These are phyloP conservation scores for Aspiorhynchus laticeps DNA, from an alignment of 2,113 vertebrate species.

Conservation along the genomic window DNA sequence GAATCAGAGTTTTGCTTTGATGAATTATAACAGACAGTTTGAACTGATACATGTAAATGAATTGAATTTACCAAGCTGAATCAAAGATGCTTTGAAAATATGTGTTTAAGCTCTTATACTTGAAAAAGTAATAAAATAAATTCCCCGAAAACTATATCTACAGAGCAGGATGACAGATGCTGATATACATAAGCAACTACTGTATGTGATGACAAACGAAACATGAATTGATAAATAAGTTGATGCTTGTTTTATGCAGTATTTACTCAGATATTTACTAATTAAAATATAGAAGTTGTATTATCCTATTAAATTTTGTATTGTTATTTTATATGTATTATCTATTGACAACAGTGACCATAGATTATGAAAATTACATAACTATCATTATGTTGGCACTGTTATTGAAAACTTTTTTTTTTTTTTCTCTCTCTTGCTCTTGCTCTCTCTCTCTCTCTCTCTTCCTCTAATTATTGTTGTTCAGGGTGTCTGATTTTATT, in stretches of 20 bases:
- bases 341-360: not conserved
- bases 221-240: no score
- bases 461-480: not conserved
- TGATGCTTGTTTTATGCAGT: not conserved
- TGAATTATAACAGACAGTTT: no score
- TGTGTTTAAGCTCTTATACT: no score
- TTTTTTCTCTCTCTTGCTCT: not conserved
- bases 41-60: no score
- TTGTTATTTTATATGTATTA: not conserved
- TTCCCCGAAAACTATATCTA: no score
- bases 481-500: constrained; percentile 3
- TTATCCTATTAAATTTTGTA: no score
- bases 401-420: not conserved
- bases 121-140: no score
- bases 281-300: not conserved
- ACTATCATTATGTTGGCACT: not conserved
- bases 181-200: not conserved
- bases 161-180: not conserved
- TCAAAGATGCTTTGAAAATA: no score
- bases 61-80: no score
- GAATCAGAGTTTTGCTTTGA: no score
- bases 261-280: not conserved
- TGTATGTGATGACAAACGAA: not conserved
- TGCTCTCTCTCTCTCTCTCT: no score
- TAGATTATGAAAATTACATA: not conserved